Percentiles rank a stretch among this genome's conserved stretches.
These are phyloP conservation scores for Addax nasomaculatus DNA, from an alignment of 2,113 vertebrate species.

Conservation along the genomic window DNA sequence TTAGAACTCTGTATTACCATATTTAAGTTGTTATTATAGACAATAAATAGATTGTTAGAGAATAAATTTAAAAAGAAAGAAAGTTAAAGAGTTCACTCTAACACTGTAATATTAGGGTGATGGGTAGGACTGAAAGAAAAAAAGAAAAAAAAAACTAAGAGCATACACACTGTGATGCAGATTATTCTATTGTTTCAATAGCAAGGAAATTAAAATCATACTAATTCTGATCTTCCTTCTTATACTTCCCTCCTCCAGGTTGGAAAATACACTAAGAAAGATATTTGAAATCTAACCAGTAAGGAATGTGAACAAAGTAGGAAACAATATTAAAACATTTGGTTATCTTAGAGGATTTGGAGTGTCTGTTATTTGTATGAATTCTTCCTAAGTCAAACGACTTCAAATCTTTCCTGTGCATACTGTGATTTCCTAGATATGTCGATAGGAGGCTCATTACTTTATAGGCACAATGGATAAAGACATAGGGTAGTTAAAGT, in stretches of 20 bases:
- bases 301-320: not conserved
- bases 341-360: not conserved
- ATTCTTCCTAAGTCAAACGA: not conserved
- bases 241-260: not conserved
- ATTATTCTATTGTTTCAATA: not conserved
- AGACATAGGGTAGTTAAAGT: conserved; percentile 33
- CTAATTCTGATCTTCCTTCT: not conserved
- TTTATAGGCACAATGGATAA: conserved; percentile 43
- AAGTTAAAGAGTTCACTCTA: not conserved
- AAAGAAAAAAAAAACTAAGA: fast-evolving
- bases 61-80: not conserved
- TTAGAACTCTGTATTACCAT: not conserved
- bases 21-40: not conserved
- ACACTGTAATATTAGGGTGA: not conserved
- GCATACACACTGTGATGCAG: not conserved
- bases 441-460: not conserved
- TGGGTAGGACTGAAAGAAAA: not conserved
- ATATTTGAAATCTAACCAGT: not conserved
- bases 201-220: not conserved
- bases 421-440: not conserved
- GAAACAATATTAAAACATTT: not conserved
- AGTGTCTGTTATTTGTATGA: not conserved
- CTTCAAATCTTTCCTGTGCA: not conserved
- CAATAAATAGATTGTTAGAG: not conserved
- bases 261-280: not conserved